phyloP scores from a whole-genome alignment of 2,888 invertebrate species.

The Sepiola atlantica region DNA sequence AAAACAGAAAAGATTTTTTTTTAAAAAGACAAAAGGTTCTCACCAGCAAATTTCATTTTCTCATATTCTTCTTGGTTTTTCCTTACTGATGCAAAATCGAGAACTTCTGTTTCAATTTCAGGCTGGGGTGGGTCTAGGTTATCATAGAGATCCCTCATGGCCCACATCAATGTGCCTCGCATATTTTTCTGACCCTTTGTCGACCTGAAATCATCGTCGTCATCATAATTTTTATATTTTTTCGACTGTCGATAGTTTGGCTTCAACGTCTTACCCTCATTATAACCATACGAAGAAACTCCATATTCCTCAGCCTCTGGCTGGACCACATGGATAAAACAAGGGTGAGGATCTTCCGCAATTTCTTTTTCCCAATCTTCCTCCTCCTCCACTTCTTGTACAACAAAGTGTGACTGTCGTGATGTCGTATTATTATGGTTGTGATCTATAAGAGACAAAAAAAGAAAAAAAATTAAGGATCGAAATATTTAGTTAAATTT shows the following conservation, averaged over 20 bases:
- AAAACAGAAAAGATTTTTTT: not conserved
- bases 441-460: not conserved
- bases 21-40: constrained; percentile 43
- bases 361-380: constrained; percentile 36
- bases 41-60: constrained; percentile 79
- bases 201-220: not conserved
- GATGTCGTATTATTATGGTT: not conserved
- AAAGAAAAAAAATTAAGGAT: not conserved
- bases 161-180: constrained; percentile 36
- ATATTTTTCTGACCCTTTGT: not conserved
- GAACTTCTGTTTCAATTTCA: constrained; percentile 51
- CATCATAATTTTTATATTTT: not conserved
- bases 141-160: not conserved
- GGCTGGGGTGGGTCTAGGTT: not conserved
- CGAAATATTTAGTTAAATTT: not conserved
- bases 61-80: constrained; percentile 74
- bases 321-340: not conserved
- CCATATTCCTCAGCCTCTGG: not conserved
- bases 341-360: constrained; percentile 19
- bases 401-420: not conserved
- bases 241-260: not conserved
- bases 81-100: constrained; percentile 73
- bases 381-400: not conserved
- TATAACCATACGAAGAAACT: not conserved
- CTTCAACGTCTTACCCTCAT: not conserved